These are phyloP conservation scores for Bergia puertoricense DNA, from an alignment of 92 coral and sea anemone genomes.

Conservation along the genomic window DNA sequence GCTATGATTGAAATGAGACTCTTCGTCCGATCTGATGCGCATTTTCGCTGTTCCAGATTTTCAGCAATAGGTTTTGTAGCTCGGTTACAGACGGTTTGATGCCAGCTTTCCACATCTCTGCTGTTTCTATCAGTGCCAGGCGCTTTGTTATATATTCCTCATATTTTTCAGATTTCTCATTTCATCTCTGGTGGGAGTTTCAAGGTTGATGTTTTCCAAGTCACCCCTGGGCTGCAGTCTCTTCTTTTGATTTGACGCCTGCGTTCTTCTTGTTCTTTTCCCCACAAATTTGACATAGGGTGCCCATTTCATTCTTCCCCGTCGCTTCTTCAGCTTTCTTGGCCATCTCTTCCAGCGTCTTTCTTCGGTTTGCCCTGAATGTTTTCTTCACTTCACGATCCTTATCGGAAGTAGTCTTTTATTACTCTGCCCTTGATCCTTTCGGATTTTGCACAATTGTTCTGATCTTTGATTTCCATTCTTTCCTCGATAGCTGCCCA, in stretches of 20 bases:
- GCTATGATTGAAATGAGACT: constrained; percentile 1
- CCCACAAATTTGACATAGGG: background rate
- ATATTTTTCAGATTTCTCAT: background rate
- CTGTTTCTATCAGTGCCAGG: background rate
- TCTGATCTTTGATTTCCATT: background rate
- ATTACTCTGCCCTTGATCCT: background rate
- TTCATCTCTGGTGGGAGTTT: background rate
- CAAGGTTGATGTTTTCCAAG: background rate
- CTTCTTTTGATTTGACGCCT: background rate
- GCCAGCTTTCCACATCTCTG: background rate
- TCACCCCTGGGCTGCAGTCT: background rate
- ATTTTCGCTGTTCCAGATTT: constrained; percentile 1
- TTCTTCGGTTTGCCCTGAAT: background rate
- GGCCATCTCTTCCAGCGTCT: background rate
- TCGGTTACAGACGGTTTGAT: background rate
- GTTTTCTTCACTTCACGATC: background rate
- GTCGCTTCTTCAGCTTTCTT: background rate
- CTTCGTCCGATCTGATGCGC: background rate
- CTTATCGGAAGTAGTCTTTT: background rate
- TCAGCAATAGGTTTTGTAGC: constrained; percentile 1
- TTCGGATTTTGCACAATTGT: background rate
- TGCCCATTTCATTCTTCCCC: background rate
- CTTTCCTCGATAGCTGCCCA: background rate
- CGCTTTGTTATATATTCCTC: background rate
- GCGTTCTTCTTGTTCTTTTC: constrained; percentile 19